These are phyloP conservation scores for Chrysemys picta DNA, from an alignment of 2,113 vertebrate species.

Conservation along the genomic window DNA sequence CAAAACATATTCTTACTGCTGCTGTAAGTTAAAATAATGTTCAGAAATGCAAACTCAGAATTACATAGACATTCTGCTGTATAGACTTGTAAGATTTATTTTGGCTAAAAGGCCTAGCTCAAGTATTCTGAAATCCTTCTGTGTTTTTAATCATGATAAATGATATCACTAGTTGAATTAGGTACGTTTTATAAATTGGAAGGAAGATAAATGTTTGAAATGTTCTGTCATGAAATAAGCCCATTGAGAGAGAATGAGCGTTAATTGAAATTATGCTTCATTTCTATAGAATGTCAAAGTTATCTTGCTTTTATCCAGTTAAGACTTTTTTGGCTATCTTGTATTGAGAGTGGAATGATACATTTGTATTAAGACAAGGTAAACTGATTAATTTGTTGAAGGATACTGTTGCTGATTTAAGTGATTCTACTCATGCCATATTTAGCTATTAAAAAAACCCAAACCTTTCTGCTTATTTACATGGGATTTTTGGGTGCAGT, in stretches of 20 bases:
- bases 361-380: neutral
- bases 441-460: neutral
- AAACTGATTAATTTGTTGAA: neutral
- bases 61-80: neutral
- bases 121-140: neutral
- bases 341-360: neutral
- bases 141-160: neutral
- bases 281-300: neutral
- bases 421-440: neutral
- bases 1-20: neutral
- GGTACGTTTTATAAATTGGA: neutral
- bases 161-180: neutral
- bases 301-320: neutral
- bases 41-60: rapidly evolving
- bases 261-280: rapidly evolving
- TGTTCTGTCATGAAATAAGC: neutral
- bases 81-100: neutral
- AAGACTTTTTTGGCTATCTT: neutral
- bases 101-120: neutral
- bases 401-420: neutral
- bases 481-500: neutral
- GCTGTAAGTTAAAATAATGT: rapidly evolving
- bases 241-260: rapidly evolving
- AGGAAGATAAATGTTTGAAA: neutral
- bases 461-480: neutral